These are phyloP conservation scores for Artemisiospiza belli DNA, from an alignment of 2,113 vertebrate genomes.

Conservation along the genomic window DNA sequence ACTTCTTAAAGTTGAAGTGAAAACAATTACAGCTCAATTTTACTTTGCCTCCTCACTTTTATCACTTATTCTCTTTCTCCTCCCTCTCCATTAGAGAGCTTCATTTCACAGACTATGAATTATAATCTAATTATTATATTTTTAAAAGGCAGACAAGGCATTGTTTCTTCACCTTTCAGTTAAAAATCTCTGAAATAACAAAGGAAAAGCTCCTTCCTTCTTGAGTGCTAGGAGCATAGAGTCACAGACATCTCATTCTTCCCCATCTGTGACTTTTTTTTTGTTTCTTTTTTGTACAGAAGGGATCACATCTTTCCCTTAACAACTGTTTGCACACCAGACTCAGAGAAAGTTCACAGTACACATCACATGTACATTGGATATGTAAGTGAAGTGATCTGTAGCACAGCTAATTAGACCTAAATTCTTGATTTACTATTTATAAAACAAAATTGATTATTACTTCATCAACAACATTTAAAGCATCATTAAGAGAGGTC, in stretches of 20 bases:
- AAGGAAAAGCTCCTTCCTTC: slow-evolving; percentile 33
- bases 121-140: slow-evolving; percentile 74
- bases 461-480: slow-evolving; percentile 95
- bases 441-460: slow-evolving; percentile 93
- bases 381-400: slow-evolving; percentile 85
- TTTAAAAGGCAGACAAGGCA: slow-evolving; percentile 38
- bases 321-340: slow-evolving; percentile 71
- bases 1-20: slow-evolving; percentile 78
- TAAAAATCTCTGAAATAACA: slow-evolving; percentile 63
- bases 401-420: slow-evolving; percentile 85
- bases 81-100: slow-evolving; percentile 77
- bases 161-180: slow-evolving; percentile 67
- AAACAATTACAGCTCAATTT: slow-evolving; percentile 82
- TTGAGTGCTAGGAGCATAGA: neutral
- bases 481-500: slow-evolving; percentile 93
- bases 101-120: slow-evolving; percentile 78
- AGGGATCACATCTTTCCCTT: slow-evolving; percentile 52
- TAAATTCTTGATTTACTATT: slow-evolving; percentile 89
- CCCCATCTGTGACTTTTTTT: slow-evolving; percentile 4
- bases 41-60: slow-evolving; percentile 73
- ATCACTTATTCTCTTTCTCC: slow-evolving; percentile 69
- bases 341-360: slow-evolving; percentile 75
- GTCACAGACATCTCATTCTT: slow-evolving; percentile 39
- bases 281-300: neutral
- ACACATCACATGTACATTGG: slow-evolving; percentile 66